Evolutionary conservation across 2,113 vertebrate genomes (phyloP).

Genomic region (Onychostruthus taczanowskii): DNA sequence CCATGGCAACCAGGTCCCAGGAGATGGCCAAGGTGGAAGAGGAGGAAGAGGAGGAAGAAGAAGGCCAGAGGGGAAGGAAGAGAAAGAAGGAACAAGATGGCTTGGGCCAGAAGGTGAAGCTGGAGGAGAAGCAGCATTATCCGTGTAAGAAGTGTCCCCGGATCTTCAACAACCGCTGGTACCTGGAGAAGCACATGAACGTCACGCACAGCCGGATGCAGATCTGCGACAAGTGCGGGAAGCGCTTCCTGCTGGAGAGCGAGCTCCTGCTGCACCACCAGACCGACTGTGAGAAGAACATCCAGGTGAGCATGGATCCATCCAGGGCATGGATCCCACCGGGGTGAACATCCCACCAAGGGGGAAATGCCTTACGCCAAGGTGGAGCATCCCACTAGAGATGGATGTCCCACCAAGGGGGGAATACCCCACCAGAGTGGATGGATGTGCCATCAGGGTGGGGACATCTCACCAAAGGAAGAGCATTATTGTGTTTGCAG

Average conservation of each 20-base stretch:
- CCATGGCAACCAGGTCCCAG: constrained; percentile 75
- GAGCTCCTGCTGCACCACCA: constrained; percentile 94
- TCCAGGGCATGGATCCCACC: neutral
- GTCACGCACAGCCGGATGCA: constrained; percentile 97
- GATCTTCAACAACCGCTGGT: constrained; percentile 97
- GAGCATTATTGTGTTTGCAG: too few relatives aligned
- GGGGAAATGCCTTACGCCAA: too few relatives aligned
- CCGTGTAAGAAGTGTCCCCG: constrained; percentile 93
- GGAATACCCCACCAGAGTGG: too few relatives aligned
- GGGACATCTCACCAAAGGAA: neutral
- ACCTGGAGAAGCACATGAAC: constrained; percentile 97
- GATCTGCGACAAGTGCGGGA: constrained; percentile 93
- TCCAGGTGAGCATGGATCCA: constrained; percentile 80
- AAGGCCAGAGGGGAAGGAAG: constrained; percentile 73
- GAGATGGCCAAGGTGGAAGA: constrained; percentile 71
- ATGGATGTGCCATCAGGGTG: neutral
- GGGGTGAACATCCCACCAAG: rapidly evolving
- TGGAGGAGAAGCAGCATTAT: constrained; percentile 94
- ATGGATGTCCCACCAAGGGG: neutral
- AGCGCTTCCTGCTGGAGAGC: constrained; percentile 92
- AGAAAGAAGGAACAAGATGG: constrained; percentile 79
- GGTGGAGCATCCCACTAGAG: neutral
- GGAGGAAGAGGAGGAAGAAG: constrained; percentile 69
- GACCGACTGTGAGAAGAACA: constrained; percentile 96
- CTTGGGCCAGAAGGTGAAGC: constrained; percentile 86